Percentiles rank a stretch among this genome's conserved stretches.
These are phyloP conservation scores for Limnodromus scolopaceus DNA, from an alignment of 2,797 vertebrate genomes.

Conservation along the genomic window DNA sequence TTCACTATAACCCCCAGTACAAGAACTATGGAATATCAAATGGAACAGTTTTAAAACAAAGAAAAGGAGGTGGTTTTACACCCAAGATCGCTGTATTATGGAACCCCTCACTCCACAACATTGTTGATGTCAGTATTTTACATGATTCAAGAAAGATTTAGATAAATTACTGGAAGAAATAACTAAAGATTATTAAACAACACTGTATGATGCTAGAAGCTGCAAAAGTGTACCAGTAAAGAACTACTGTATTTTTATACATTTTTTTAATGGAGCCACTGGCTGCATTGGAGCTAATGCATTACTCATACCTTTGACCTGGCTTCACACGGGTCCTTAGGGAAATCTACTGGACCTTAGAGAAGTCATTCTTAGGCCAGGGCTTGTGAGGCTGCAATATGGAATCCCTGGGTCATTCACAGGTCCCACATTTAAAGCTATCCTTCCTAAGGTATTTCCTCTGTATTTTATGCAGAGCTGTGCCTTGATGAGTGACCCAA, in stretches of 20 bases:
- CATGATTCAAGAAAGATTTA: background rate
- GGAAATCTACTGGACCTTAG: background rate
- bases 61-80: background rate
- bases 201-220: background rate
- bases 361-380: background rate
- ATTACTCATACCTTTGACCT: background rate
- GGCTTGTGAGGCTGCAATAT: background rate
- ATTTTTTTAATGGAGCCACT: background rate
- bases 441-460: background rate
- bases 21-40: background rate
- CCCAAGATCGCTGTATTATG: background rate
- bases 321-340: background rate
- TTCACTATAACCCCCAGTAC: background rate
- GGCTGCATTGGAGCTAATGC: background rate
- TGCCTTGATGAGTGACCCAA: background rate
- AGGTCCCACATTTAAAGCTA: background rate
- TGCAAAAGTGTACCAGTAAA: background rate
- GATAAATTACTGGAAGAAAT: background rate
- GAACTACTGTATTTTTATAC: background rate
- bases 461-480: background rate
- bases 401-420: background rate
- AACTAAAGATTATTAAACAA: background rate
- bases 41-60: background rate
- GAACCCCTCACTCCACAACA: background rate
- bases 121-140: background rate